Evolutionary conservation across 2,888 invertebrate species (phyloP).

Genomic region (Rotaria macrura): DNA sequence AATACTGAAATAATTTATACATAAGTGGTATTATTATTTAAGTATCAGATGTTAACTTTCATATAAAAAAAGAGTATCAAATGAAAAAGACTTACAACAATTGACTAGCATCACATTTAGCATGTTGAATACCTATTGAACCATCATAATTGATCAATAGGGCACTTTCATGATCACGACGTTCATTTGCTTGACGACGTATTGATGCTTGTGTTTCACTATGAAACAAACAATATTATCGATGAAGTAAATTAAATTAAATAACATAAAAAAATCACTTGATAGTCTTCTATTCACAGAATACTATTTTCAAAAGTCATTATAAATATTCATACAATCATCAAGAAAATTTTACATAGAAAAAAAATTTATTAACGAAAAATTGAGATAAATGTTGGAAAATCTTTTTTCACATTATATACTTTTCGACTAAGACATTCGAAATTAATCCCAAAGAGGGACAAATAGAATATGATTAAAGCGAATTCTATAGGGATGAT

Average conservation of each 20-base stretch:
- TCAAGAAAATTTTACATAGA: too few species aligned
- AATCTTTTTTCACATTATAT: background rate
- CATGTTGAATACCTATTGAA: background rate
- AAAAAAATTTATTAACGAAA: too few species aligned
- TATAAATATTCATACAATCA: background rate
- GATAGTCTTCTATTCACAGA: background rate
- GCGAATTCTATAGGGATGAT: background rate
- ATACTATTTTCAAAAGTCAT: background rate
- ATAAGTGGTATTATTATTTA: too few species aligned
- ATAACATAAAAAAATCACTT: background rate
- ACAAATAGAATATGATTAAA: background rate
- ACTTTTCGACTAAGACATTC: background rate
- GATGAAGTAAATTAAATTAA: too few species aligned
- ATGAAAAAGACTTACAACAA: background rate
- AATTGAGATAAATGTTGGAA: too few species aligned
- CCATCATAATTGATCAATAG: constrained; percentile 18
- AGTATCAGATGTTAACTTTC: too few species aligned
- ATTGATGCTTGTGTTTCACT: background rate
- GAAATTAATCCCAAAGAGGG: background rate
- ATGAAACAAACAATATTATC: background rate
- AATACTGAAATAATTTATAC: background rate
- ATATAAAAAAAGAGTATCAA: too few species aligned
- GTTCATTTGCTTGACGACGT: constrained; percentile 14
- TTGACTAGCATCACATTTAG: background rate
- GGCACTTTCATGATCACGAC: background rate